These are phyloP conservation scores for Dicranocentrus wangi DNA, from an alignment of 2,888 invertebrate genomes.

Conservation along the genomic window DNA sequence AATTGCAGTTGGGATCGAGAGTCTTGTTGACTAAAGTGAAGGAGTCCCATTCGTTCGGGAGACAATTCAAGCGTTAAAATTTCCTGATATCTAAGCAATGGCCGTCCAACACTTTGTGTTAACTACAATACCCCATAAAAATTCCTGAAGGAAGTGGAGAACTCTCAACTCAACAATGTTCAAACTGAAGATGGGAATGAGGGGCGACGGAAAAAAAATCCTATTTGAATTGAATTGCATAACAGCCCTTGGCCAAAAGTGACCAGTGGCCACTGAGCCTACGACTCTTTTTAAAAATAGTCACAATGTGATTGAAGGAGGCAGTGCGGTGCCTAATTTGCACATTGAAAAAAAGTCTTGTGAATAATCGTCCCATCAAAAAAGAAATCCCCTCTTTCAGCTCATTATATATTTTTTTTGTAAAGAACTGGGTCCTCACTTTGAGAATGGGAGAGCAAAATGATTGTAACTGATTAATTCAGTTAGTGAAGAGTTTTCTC, in stretches of 20 bases:
- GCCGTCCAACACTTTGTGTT: too few relatives aligned
- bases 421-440: background rate
- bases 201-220: background rate
- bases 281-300: conserved; percentile 7
- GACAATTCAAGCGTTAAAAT: conserved; percentile 24
- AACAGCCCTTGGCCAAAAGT: conserved; percentile 37
- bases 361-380: conserved; percentile 13
- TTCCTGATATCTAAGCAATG: background rate
- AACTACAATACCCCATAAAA: too few relatives aligned
- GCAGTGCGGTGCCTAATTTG: background rate
- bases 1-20: background rate
- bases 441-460: conserved; percentile 1
- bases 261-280: background rate
- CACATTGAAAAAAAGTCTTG: background rate
- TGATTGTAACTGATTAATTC: conserved; percentile 26
- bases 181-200: too few relatives aligned
- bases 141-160: too few relatives aligned
- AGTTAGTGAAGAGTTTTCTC: background rate
- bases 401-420: conserved; percentile 22
- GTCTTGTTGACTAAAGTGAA: background rate
- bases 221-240: conserved; percentile 24
- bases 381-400: background rate
- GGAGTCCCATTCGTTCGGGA: background rate
- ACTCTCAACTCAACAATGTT: too few relatives aligned
- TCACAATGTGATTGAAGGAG: too few relatives aligned